These are phyloP conservation scores for Chlorops oryzae DNA, from an alignment of 1,140 invertebrate species.

Conservation along the genomic window DNA sequence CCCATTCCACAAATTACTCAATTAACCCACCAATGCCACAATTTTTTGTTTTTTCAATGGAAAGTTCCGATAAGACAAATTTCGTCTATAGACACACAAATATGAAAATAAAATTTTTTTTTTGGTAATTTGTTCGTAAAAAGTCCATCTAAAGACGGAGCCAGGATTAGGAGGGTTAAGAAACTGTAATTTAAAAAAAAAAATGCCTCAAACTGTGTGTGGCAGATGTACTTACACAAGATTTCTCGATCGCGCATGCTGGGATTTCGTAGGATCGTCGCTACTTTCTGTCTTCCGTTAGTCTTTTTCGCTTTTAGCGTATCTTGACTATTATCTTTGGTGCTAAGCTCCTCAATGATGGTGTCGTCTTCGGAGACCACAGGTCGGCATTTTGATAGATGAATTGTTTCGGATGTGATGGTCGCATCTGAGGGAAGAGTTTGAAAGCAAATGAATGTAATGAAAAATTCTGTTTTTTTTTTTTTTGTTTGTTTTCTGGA, in stretches of 20 bases:
- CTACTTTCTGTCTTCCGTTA: conserved; percentile 34
- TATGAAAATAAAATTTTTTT: too few relatives aligned
- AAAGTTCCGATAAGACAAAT: too few relatives aligned
- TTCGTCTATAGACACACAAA: too few relatives aligned
- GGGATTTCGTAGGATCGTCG: conserved; percentile 42
- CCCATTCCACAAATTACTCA: too few relatives aligned
- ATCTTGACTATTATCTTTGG: conserved; percentile 46
- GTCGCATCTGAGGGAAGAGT: conserved; percentile 26
- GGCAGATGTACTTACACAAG: conserved; percentile 43
- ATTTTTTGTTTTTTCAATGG: too few relatives aligned
- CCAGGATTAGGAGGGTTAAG: too few relatives aligned
- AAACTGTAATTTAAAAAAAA: too few relatives aligned
- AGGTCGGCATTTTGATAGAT: conserved; percentile 45
- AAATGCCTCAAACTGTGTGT: too few relatives aligned
- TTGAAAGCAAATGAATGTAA: too few relatives aligned
- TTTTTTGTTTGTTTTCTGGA: neutral
- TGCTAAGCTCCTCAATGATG: conserved; percentile 43
- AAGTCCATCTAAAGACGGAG: too few relatives aligned
- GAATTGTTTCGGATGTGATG: conserved; percentile 44
- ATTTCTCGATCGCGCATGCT: conserved; percentile 47
- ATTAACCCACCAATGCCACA: too few relatives aligned
- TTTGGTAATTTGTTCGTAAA: too few relatives aligned
- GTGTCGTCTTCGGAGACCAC: conserved; percentile 46
- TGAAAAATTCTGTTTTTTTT: neutral
- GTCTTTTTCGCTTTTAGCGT: conserved; percentile 39